phyloP scores from a whole-genome alignment of 2,797 vertebrate species.

The Acipenser transmontanus region DNA sequence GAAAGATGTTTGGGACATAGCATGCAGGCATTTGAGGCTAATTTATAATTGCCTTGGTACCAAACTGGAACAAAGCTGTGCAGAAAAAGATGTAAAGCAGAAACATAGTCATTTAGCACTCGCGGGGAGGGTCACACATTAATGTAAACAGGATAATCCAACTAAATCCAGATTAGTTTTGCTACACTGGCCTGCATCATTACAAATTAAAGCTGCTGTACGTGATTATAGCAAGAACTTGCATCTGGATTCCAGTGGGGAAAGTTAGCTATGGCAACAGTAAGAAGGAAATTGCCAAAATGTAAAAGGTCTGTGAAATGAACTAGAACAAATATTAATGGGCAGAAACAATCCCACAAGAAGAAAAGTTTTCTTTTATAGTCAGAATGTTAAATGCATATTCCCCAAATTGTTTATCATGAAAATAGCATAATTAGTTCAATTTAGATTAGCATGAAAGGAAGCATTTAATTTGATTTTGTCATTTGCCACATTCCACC shows the following conservation, averaged over 20 bases:
- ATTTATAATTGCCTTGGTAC: constrained; percentile 27
- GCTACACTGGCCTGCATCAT: constrained; percentile 23
- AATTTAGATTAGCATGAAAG: too few species aligned
- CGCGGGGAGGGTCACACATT: constrained; percentile 15
- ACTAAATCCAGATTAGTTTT: constrained; percentile 30
- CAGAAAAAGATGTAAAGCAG: constrained; percentile 15
- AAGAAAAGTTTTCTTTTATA: not conserved
- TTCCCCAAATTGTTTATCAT: too few species aligned
- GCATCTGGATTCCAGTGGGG: not conserved
- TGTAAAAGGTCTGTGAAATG: constrained; percentile 18
- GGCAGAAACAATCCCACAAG: not conserved
- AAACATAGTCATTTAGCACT: constrained; percentile 14
- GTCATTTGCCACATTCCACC: too few species aligned
- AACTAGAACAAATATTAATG: constrained; percentile 15
- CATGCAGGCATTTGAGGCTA: constrained; percentile 13
- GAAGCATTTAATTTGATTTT: too few species aligned
- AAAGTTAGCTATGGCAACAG: constrained; percentile 6
- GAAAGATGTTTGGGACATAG: constrained; percentile 2
- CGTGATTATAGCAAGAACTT: constrained; percentile 13
- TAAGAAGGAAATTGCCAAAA: constrained; percentile 11
- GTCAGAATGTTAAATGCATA: too few species aligned
- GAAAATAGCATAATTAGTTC: too few species aligned
- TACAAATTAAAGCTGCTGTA: constrained; percentile 24
- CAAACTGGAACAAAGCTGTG: constrained; percentile 22
- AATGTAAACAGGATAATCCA: constrained; percentile 35